Base-by-base conservation (phyloP, 2,113 vertebrate species). In the Ellobius talpinus region DNA sequence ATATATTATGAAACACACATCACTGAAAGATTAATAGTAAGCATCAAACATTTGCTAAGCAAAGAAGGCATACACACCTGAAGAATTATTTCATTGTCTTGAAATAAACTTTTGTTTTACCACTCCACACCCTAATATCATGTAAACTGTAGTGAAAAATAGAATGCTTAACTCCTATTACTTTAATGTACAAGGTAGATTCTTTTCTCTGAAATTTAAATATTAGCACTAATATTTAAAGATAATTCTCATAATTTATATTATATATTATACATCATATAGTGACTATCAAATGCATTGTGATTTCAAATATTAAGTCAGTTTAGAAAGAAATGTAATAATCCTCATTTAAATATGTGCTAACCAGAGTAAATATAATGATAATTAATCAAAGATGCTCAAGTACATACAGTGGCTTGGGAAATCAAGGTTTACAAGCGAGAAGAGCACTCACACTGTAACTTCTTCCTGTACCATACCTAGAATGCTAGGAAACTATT, bases 121-220 rank as follows among this genome's bases (percentile, higher is more conserved):
- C 45, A 31, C 9, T 14, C 3, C 4, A 21, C 1, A 5, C 0
- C 9, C 14, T 47, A 33, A 33, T 66, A 47, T 21, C 39, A 5
- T 36, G 0, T 21, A 36, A 77, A 73, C 23, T 77, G 1, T 55
- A 66, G 26, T 61, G 26, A 31, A 72, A 76, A 93, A 58, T 39
- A 45, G 26, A 3, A 63, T 55, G 6, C 0, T 42, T 68, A 23
- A 21, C 0, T 68, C 52, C 84, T 0, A 52, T 29, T 26, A 55
- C 1, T 70, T 85, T 79, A 86, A 66, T 88, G 2, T 42, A 88
- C 23, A 4, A n/a, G 1, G 10, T 63, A 65, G 2, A 63, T 87
- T 19, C 7, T 93, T 82, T 70, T 63, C 1, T 39, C 42, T 82
- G 52, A 96, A 87, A 31, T 66, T 66, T 31, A 63, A 63, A 24